Evolutionary conservation across 2,888 invertebrate species (phyloP), one percentile per base, ranked within the genome.

Genomic region (Lycia hirtaria): DNA sequence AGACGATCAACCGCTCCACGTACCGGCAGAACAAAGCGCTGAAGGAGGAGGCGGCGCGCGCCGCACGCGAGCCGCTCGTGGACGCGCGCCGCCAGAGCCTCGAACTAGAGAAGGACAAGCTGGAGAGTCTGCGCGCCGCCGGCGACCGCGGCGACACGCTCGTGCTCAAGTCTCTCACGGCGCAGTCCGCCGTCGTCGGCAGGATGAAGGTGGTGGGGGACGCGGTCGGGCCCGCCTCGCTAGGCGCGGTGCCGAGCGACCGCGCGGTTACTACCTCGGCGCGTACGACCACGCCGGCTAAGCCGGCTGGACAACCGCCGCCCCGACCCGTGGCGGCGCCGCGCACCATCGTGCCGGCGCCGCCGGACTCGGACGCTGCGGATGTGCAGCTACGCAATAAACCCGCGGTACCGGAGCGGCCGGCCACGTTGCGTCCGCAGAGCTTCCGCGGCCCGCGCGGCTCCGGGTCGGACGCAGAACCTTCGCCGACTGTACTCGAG

Each of bases 381-480:
- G 84, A 82, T 40, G 93, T 94, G 38, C 93, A 92, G 74, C 78
- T 94, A 64, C 92, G 95, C 20, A 89, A 93, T 77, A 97, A 97
- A 83, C 97, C 97, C 4, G 95, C 95, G 47, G 94, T 97, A 66
- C 97, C 97, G 45, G 96, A 96, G 81, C 93, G 97, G 53, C 97
- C 97, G 44, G 94, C 95, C 33, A 94, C 94, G 40, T 87, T 96
- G 56, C 92, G 94, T 15, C 93, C 93, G 67, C 94, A 93, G 53
- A 92, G 88, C 78, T 93, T 92, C 78, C 85, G 93, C 59, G 89
- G 81, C 52, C 79, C 85, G 48, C 83, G 90, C 48, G 81, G 79
- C 63, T 86, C 87, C 35, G 69, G 64, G 62, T 72, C 70, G 17
- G 56, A 50, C 44, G 51, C 50, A 22, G 52, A 48, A 32, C 47